These are phyloP conservation scores for Caenorhabditis sulstoni DNA, from an alignment of 2,888 invertebrate species.

Conservation along the genomic window DNA sequence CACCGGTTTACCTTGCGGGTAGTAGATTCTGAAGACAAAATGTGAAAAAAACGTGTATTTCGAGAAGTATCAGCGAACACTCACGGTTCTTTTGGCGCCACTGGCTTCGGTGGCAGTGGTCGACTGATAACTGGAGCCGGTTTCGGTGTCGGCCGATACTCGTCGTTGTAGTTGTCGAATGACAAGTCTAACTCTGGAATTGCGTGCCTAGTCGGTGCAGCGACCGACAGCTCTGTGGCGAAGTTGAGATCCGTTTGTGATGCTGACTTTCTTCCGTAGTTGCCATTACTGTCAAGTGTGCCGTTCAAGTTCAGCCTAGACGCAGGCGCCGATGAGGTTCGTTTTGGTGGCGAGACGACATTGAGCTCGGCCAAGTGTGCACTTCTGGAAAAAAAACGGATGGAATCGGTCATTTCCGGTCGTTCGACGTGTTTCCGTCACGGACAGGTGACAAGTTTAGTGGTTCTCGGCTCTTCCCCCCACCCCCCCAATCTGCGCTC, in stretches of 20 bases:
- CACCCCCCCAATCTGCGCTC: too few species aligned
- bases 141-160: slow-evolving; percentile 57
- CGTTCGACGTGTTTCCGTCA: slow-evolving; percentile 6
- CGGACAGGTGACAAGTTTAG: slow-evolving; percentile 56
- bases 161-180: slow-evolving; percentile 56
- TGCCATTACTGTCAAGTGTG: slow-evolving; percentile 52
- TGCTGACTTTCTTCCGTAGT: slow-evolving; percentile 51
- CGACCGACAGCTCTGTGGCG: slow-evolving; percentile 49
- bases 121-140: slow-evolving; percentile 44
- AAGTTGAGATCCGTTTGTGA: slow-evolving; percentile 50
- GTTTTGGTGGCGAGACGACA: slow-evolving; percentile 49
- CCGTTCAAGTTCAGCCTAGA: slow-evolving; percentile 53
- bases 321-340: slow-evolving; percentile 50
- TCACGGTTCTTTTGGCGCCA: slow-evolving; percentile 62
- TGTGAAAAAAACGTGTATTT: slow-evolving; percentile 2
- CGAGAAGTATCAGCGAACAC: not conserved
- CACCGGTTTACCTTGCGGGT: slow-evolving; percentile 77
- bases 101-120: slow-evolving; percentile 44
- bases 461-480: slow-evolving; percentile 39
- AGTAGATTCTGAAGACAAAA: slow-evolving; percentile 71
- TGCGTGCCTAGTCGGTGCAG: slow-evolving; percentile 22
- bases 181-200: slow-evolving; percentile 43
- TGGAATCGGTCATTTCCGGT: slow-evolving; percentile 26
- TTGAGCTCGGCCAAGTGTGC: slow-evolving; percentile 57
- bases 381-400: slow-evolving; percentile 41